Conservation (phyloP, 2,888 invertebrate species). For the Diaperis boleti region DNA sequence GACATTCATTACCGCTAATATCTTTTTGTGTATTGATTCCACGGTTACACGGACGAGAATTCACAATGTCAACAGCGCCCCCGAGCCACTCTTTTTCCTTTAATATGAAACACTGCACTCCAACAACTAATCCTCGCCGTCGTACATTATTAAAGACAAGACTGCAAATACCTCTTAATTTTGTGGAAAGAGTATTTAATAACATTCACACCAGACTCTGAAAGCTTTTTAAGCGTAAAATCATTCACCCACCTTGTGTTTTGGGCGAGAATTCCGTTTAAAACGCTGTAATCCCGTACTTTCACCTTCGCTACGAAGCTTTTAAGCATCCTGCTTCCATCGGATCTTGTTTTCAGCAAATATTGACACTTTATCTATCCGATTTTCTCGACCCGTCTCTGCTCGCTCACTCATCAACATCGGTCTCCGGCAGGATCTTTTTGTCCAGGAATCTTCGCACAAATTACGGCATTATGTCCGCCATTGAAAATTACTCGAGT, state of each 20-base stretch:
- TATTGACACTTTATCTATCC: constrained; percentile 59
- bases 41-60: constrained; percentile 1
- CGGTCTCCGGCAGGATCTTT: constrained; percentile 25
- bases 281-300: constrained; percentile 58
- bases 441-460: constrained; percentile 33
- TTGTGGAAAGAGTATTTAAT: constrained; percentile 46
- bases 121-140: constrained; percentile 15
- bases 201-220: constrained; percentile 49
- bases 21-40: constrained; percentile 52
- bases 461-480: constrained; percentile 34
- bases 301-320: constrained; percentile 56
- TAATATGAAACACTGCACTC: background rate
- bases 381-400: constrained; percentile 47
- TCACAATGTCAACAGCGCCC: constrained; percentile 1
- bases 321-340: constrained; percentile 58
- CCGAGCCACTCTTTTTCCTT: background rate
- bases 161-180: constrained; percentile 47
- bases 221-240: constrained; percentile 58
- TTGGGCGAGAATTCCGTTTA: constrained; percentile 51
- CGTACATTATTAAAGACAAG: constrained; percentile 33
- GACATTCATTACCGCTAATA: constrained; percentile 53
- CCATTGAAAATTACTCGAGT: constrained; percentile 37
- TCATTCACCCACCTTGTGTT: constrained; percentile 52
- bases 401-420: constrained; percentile 41
- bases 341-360: constrained; percentile 60